Base-by-base conservation (phyloP, 1,140 invertebrate genomes). In the Sweltsa coloradensis region DNA sequence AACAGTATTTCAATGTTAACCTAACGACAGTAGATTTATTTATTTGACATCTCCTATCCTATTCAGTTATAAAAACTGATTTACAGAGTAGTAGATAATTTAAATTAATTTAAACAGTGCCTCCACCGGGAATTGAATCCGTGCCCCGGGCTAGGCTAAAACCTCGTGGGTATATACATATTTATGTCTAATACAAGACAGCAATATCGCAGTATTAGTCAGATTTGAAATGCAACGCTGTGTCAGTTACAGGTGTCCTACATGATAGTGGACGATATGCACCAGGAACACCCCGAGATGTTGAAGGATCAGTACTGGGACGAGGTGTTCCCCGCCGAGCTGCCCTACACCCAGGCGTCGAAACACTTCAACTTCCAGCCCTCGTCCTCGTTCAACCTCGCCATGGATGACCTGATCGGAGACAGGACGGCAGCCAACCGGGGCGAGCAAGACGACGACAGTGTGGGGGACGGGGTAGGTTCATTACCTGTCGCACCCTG, bases 241-340 rank as follows among this genome's bases (percentile, higher is more conserved):
- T n/a, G n/a, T n/a, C n/a, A n/a, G n/a, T n/a, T n/a, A n/a, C 55
- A 62, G 34, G 53, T 63, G 3, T 62, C 63, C 5, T 66, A 63
- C 53, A 47, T 65, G 21, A 66, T 69, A 36, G 67, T 69, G 13
- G 67, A 69, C 52, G 66, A 68, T 51, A 67, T 68, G 64, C 62
- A 68, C 47, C 44, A 58, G 34, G 62, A 66, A 36, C 62, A 67
- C 54, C 66, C 66, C 16, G 62, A 64, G 42, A 45, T 66, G 14
- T 45, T 66, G 5, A 64, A 62, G 27, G 67, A 69, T 45, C 54
- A 55, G 39, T 68, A 66, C 45, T 69, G 67, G 67, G 66, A 68
- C 48, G 61, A 64, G 41, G 53, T 60, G 13, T 41, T 60, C 18
- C 59, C 61, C 2, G 55, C 55, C 13, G 59, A 65, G 40, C 50